Conservation (phyloP, 1,140 invertebrate species). For the Phenacoccus solenopsis region DNA sequence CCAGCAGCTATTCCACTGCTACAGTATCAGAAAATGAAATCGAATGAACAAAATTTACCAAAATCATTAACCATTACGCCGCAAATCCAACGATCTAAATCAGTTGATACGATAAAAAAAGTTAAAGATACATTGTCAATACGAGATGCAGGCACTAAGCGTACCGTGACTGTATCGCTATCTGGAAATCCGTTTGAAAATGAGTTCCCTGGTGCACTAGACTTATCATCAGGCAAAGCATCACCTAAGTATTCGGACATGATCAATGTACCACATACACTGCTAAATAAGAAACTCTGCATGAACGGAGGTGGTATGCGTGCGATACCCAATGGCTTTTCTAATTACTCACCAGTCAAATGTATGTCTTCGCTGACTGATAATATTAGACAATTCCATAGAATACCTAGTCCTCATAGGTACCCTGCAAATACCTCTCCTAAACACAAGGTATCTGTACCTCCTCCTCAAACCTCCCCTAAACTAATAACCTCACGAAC, state of each 20-base stretch:
- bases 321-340: not conserved
- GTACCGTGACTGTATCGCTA: conserved; percentile 16
- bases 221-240: conserved; percentile 8
- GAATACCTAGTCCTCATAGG: not conserved
- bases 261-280: not conserved
- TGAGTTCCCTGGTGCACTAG: conserved; percentile 5
- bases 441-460: not conserved
- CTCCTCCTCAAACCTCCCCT: not conserved
- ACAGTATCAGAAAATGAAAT: not conserved
- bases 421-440: not conserved
- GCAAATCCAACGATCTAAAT: not conserved
- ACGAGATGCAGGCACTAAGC: conserved; percentile 15
- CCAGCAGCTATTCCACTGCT: not conserved
- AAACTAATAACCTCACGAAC: not conserved
- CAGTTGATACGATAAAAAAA: not conserved
- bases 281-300: not conserved
- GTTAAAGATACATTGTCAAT: not conserved
- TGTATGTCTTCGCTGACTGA: not conserved
- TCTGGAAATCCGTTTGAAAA: conserved; percentile 20
- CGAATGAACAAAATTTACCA: not conserved
- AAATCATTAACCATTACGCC: not conserved
- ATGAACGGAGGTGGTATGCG: not conserved
- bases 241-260: not conserved
- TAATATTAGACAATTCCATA: not conserved
- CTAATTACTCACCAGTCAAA: not conserved